phyloP scores from a whole-genome alignment of 2,797 vertebrate genomes.

The Sebastes vulpes region DNA sequence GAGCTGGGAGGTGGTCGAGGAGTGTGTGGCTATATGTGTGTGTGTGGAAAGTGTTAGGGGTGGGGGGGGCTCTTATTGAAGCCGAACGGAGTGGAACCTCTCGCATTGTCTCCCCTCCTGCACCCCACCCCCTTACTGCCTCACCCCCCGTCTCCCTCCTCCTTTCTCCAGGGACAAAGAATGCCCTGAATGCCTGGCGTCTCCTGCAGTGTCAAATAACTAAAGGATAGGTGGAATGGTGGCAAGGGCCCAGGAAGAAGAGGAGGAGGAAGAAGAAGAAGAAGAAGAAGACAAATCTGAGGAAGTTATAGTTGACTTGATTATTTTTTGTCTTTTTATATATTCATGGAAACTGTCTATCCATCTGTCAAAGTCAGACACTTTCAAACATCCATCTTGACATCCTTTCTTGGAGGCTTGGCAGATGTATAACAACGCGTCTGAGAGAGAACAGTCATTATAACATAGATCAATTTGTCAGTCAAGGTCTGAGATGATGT shows the following conservation, averaged over 20 bases:
- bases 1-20: conserved; percentile 54
- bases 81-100: conserved; percentile 75
- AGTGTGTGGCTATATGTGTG: conserved; percentile 40
- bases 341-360: background rate
- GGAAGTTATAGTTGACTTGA: background rate
- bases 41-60: conserved; percentile 9
- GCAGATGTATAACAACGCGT: background rate
- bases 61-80: conserved; percentile 62
- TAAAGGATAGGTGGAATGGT: conserved; percentile 66
- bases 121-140: conserved; percentile 38
- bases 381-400: background rate
- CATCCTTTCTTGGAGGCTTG: background rate
- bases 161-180: conserved; percentile 78
- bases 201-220: conserved; percentile 81
- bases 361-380: background rate
- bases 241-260: conserved; percentile 32
- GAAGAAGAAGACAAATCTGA: conserved; percentile 9
- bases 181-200: conserved; percentile 79
- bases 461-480: background rate
- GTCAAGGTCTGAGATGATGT: background rate
- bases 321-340: background rate
- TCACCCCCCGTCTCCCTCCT: conserved; percentile 52
- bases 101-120: conserved; percentile 68
- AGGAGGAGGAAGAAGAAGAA: conserved; percentile 8
- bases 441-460: background rate